Percentiles rank a stretch among this genome's conserved stretches.
phyloP scores from a whole-genome alignment of 2,888 invertebrate species.

The Psococerastis gibbosa region DNA sequence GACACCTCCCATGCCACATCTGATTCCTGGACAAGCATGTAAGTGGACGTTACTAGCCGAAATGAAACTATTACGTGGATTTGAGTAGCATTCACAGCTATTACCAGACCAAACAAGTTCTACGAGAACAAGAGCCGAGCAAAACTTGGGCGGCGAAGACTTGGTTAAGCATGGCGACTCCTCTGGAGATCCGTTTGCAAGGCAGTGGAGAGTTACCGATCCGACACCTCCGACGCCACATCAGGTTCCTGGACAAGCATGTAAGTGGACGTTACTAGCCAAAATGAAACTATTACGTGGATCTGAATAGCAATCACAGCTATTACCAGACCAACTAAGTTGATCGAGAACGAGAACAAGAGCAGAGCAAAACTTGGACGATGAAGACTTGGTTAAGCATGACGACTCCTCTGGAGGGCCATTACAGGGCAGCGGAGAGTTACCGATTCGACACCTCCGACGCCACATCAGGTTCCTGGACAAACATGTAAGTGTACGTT shows the following conservation, averaged over 20 bases:
- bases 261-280: conserved; percentile 19
- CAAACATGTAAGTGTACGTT: conserved; percentile 18
- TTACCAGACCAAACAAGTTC: neutral
- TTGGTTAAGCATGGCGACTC: conserved; percentile 3
- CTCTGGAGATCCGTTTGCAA: neutral
- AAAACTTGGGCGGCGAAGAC: conserved; percentile 1
- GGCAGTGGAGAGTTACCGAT: conserved; percentile 6
- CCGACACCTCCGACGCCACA: conserved; percentile 12
- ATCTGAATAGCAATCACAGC: no score
- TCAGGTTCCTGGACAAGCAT: conserved; percentile 15
- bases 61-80: no score
- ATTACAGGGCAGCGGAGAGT: conserved; percentile 3
- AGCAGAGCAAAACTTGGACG: neutral
- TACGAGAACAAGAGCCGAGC: neutral
- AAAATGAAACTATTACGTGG: no score
- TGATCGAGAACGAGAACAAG: neutral
- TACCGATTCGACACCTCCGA: conserved; percentile 12
- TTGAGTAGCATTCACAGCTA: no score
- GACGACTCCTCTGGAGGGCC: conserved; percentile 5
- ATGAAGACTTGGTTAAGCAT: conserved; percentile 5
- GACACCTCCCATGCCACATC: conserved; percentile 11
- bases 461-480: conserved; percentile 13
- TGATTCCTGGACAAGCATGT: conserved; percentile 17
- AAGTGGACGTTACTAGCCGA: no score
- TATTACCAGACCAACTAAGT: neutral